These are phyloP conservation scores for Pseudochaenichthys georgianus DNA, from an alignment of 2,797 vertebrate species.

Conservation along the genomic window DNA sequence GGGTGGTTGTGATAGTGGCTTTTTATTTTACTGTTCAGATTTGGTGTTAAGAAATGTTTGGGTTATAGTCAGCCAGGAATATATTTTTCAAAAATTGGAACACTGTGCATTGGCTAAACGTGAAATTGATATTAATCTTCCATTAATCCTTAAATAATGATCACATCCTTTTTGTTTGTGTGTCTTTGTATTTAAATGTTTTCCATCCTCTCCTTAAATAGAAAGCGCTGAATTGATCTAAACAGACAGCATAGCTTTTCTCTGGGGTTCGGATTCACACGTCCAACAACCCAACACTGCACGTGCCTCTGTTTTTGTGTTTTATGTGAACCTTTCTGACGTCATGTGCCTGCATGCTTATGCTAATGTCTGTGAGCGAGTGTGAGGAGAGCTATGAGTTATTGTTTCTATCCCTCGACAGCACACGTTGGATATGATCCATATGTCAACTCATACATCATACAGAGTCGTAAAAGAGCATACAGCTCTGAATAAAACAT, in stretches of 20 bases:
- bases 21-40: conserved; percentile 11
- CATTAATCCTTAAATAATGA: conserved; percentile 2
- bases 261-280: conserved; percentile 52
- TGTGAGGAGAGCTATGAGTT: conserved; percentile 14
- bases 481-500: conserved; percentile 64
- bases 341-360: not conserved
- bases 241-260: conserved; percentile 53
- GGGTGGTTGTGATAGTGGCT: conserved; percentile 17
- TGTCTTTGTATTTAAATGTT: conserved; percentile 34
- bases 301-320: conserved; percentile 45
- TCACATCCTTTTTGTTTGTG: conserved; percentile 9
- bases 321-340: conserved; percentile 10
- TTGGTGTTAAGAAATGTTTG: conserved; percentile 33
- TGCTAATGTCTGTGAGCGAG: not conserved
- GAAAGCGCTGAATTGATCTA: conserved; percentile 56
- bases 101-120: conserved; percentile 23
- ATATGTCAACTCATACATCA: conserved; percentile 46
- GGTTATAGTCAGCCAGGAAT: conserved; percentile 40
- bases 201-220: conserved; percentile 61
- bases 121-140: not conserved
- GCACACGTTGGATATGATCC: conserved; percentile 46
- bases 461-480: conserved; percentile 18
- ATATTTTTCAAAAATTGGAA: conserved; percentile 24
- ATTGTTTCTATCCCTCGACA: conserved; percentile 42
- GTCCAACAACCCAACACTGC: conserved; percentile 36